Percentiles rank a stretch among this genome's conserved stretches.
These are phyloP conservation scores for Sceliomorpha sp. DNA, from an alignment of 2,888 invertebrate species.

Conservation along the genomic window DNA sequence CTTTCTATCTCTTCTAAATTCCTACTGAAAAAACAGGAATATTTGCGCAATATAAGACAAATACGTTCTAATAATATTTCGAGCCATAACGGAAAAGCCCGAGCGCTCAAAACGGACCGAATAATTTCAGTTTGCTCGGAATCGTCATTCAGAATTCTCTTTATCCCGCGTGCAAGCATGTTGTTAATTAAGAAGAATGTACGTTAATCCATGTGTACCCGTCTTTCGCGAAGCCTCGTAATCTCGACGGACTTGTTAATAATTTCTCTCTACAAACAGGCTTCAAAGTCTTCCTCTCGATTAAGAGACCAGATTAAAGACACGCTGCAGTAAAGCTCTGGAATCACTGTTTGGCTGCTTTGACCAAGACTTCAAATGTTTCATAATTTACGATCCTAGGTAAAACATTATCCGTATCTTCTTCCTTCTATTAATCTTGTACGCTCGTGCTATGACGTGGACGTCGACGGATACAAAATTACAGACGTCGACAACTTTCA, in stretches of 20 bases:
- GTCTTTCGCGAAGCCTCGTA: conserved; percentile 33
- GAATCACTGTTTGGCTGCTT: conserved; percentile 17
- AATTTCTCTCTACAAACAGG: conserved; percentile 45
- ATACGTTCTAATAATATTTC: no score
- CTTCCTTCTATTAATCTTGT: not conserved
- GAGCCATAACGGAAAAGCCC: no score
- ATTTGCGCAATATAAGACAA: no score
- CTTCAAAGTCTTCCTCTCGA: conserved; percentile 43
- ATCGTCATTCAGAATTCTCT: conserved; percentile 43
- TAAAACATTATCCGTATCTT: conserved; percentile 3
- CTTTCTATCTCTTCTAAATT: no score
- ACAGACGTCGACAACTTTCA: no score
- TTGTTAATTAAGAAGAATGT: conserved; percentile 51
- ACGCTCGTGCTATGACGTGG: no score
- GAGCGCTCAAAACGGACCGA: conserved; percentile 27
- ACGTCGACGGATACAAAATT: no score
- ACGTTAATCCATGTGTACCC: conserved; percentile 29
- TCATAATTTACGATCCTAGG: conserved; percentile 3
- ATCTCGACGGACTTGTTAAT: conserved; percentile 51
- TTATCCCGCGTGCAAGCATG: conserved; percentile 13
- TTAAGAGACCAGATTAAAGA: conserved; percentile 44
- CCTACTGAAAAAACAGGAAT: no score
- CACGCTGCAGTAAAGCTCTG: conserved; percentile 20
- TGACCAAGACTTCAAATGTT: conserved; percentile 7
- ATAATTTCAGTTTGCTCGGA: conserved; percentile 40